These are phyloP conservation scores for Silurus glanis DNA, from an alignment of 2,113 vertebrate genomes.

Conservation along the genomic window DNA sequence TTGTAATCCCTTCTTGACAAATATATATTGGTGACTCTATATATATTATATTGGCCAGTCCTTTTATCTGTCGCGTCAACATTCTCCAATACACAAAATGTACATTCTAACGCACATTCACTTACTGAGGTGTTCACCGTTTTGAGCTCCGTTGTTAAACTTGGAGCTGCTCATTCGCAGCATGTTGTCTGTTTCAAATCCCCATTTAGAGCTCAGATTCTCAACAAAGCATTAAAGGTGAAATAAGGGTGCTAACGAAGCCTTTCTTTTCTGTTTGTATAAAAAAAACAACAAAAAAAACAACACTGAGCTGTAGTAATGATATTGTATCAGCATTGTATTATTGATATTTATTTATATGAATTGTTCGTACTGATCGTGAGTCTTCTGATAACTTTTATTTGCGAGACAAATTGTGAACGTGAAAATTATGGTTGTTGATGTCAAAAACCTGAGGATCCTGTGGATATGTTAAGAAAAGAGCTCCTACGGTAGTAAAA, in stretches of 20 bases:
- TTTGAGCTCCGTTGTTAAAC: not conserved
- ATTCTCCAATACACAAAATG: not conserved
- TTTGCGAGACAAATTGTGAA: not conserved
- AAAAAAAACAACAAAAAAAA: conserved; percentile 26
- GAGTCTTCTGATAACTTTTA: conserved; percentile 51
- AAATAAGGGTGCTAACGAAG: conserved; percentile 62
- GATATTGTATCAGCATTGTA: conserved; percentile 57
- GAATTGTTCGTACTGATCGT: conserved; percentile 58
- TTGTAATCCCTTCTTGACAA: not conserved
- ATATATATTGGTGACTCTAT: not conserved
- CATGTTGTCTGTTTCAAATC: not conserved
- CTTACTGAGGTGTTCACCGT: conserved; percentile 9
- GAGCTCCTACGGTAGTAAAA: conserved; percentile 4
- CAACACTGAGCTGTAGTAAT: conserved; percentile 69
- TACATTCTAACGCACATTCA: not conserved
- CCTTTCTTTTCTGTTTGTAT: conserved; percentile 53
- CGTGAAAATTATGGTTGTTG: conserved; percentile 31
- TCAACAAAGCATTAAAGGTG: conserved; percentile 36
- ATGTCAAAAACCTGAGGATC: conserved; percentile 19
- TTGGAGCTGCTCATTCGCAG: not conserved
- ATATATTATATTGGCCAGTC: not conserved
- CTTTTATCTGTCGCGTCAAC: not conserved
- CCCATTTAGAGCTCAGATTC: not conserved
- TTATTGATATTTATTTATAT: conserved; percentile 74
- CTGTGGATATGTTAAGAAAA: not conserved